Conservation (phyloP, 2,888 invertebrate genomes). For the Agrotis puta region DNA sequence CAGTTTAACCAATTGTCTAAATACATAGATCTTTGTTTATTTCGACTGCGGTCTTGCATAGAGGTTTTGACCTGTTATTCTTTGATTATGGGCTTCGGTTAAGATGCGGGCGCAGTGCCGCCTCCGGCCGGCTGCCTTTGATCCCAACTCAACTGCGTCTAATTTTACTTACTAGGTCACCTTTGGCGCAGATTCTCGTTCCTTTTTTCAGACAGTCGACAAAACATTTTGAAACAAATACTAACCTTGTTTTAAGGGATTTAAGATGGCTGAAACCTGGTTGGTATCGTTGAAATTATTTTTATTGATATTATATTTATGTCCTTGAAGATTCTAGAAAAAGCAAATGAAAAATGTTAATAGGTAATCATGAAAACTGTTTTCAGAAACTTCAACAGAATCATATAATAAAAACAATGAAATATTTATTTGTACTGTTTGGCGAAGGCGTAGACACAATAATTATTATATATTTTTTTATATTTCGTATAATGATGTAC, state of each 20-base stretch:
- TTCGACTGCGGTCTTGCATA: constrained; percentile 32
- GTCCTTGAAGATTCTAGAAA: no score
- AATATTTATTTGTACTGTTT: no score
- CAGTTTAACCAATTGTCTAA: background rate
- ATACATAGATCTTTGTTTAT: constrained; percentile 19
- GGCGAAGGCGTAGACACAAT: no score
- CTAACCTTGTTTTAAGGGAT: background rate
- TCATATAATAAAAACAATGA: no score
- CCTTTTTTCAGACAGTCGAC: constrained; percentile 37
- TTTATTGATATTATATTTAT: background rate
- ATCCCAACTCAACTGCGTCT: constrained; percentile 69
- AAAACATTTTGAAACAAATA: constrained; percentile 22
- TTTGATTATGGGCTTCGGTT: constrained; percentile 55
- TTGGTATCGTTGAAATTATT: background rate
- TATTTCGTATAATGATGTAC: no score
- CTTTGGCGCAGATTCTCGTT: constrained; percentile 58
- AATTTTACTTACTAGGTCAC: constrained; percentile 70
- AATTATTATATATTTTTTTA: no score
- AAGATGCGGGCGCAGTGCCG: constrained; percentile 53
- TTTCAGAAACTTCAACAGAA: background rate
- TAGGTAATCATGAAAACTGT: no score
- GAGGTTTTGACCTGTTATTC: constrained; percentile 56
- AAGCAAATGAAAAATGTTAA: no score
- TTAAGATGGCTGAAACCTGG: background rate
- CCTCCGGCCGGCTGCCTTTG: constrained; percentile 61